These are phyloP conservation scores for Lophura nycthemera DNA, from an alignment of 2,113 vertebrate genomes.

Conservation along the genomic window DNA sequence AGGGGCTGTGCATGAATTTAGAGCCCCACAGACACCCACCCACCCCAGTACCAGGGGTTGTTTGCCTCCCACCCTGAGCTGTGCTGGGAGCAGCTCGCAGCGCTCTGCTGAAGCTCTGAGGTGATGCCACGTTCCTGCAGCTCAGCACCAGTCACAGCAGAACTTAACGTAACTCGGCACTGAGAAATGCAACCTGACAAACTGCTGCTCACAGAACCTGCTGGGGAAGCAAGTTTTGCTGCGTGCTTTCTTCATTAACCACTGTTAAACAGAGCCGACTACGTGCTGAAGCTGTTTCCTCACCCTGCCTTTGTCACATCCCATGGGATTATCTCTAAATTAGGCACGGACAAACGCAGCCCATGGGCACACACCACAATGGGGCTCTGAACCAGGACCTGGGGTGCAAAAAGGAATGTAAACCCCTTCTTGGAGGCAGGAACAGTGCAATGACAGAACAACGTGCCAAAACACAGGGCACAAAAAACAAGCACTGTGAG, in stretches of 20 bases:
- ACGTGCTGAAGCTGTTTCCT: neutral
- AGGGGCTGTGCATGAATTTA: too few species aligned
- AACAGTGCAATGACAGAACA: neutral
- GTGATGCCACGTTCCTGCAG: neutral
- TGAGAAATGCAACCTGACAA: conserved; percentile 17
- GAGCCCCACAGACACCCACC: neutral
- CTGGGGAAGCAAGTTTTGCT: neutral
- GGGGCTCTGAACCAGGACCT: neutral
- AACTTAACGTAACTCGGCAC: neutral
- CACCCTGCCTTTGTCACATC: neutral
- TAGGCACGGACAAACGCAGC: rapidly evolving
- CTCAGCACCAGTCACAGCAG: neutral
- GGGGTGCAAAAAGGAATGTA: neutral
- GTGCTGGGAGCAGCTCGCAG: neutral
- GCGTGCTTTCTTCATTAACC: neutral
- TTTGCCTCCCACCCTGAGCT: neutral
- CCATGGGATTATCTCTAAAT: neutral
- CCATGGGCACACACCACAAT: neutral
- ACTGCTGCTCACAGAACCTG: neutral
- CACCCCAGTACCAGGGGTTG: neutral
- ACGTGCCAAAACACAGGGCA: too few species aligned
- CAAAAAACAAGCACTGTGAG: too few species aligned
- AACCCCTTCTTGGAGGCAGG: neutral
- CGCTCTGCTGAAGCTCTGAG: neutral
- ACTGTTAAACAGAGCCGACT: neutral